phyloP scores from a whole-genome alignment of 2,113 vertebrate genomes.

The Microcebus griseorufus region DNA sequence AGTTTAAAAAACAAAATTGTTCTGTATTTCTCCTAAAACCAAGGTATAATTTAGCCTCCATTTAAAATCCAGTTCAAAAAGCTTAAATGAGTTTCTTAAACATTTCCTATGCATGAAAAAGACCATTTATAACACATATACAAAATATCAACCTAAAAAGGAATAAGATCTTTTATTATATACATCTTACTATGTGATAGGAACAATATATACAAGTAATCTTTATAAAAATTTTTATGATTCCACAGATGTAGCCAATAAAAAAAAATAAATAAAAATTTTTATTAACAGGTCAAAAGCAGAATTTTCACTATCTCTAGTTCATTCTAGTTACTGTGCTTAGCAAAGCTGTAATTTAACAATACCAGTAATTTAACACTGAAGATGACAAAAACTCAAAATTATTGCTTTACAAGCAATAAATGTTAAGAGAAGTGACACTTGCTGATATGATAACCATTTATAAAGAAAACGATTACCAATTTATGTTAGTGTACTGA shows the following conservation, averaged over 20 bases:
- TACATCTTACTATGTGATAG: background rate
- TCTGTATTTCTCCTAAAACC: background rate
- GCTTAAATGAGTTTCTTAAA: background rate
- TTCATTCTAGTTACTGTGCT: background rate
- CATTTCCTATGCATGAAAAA: background rate
- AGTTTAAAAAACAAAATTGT: slow-evolving; percentile 3
- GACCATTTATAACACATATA: background rate
- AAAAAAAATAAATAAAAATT: no score
- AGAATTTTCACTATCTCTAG: background rate
- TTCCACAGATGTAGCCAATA: no score
- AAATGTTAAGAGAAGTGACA: slow-evolving; percentile 25
- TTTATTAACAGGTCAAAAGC: background rate
- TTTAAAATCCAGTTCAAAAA: slow-evolving; percentile 41
- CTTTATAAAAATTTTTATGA: background rate
- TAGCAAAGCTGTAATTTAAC: background rate
- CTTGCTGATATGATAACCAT: background rate
- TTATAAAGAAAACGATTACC: background rate
- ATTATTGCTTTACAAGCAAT: background rate
- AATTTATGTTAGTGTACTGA: background rate
- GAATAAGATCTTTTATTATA: background rate
- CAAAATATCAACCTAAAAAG: background rate
- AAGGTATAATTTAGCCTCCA: background rate
- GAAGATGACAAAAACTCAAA: background rate
- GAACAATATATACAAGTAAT: background rate
- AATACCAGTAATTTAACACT: background rate